Conservation (phyloP, 2,797 vertebrate species). For the Muraenolepis orangiensis region DNA sequence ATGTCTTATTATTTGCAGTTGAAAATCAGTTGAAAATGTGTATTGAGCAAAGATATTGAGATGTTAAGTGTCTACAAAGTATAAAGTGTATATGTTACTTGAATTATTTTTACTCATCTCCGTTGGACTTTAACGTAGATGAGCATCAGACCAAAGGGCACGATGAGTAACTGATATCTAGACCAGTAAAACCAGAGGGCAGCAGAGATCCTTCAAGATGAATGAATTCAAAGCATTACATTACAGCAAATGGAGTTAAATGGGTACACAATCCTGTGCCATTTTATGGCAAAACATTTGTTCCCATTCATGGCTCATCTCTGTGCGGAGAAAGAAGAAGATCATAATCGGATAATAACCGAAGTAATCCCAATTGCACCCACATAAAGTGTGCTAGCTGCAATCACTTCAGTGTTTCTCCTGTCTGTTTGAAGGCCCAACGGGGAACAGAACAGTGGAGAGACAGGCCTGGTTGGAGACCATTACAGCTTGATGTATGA, state of each 20-base stretch:
- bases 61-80: not conserved
- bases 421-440: conserved; percentile 25
- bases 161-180: conserved; percentile 79
- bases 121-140: conserved; percentile 74
- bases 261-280: not conserved
- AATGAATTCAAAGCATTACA: conserved; percentile 10
- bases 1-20: not conserved
- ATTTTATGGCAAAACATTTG: not conserved
- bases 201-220: conserved; percentile 2
- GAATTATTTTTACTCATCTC: too few relatives aligned
- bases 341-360: not conserved
- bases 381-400: not conserved
- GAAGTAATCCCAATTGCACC: not conserved
- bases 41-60: not conserved
- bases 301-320: not conserved
- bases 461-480: conserved; percentile 64
- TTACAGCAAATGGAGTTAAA: not conserved
- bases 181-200: conserved; percentile 61
- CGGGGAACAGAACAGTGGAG: conserved; percentile 40
- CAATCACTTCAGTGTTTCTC: conserved; percentile 29
- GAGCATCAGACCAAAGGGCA: conserved; percentile 74
- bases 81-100: too few relatives aligned
- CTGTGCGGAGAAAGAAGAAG: too few relatives aligned
- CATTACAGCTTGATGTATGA: conserved; percentile 69
- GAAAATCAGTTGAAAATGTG: not conserved